Evolutionary conservation across 1,140 invertebrate species (phyloP).

Genomic region (Mactra quadrangularis): DNA sequence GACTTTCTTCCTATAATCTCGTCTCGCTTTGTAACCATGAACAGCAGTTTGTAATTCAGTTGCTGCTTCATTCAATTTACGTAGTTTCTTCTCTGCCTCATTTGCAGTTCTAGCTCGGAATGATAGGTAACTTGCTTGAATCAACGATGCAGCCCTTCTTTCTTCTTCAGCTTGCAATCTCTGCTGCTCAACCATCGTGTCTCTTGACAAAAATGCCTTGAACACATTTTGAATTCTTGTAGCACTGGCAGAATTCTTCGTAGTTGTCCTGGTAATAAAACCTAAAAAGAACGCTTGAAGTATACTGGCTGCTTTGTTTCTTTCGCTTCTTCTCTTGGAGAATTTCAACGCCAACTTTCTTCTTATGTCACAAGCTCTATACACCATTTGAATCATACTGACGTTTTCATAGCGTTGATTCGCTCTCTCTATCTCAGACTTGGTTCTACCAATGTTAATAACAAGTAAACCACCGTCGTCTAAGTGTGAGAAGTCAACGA

Average conservation of each 20-base stretch:
- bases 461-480: conserved; percentile 26
- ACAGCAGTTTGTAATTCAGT: conserved; percentile 7
- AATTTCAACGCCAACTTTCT: conserved; percentile 23
- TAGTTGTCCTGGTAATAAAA: conserved; percentile 5
- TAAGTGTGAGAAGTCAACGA: conserved; percentile 13
- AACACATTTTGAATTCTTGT: conserved; percentile 44
- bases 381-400: conserved; percentile 40
- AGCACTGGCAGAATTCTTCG: background rate
- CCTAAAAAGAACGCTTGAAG: conserved; percentile 40
- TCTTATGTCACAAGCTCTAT: conserved; percentile 49
- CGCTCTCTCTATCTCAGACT: conserved; percentile 56
- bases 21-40: conserved; percentile 15
- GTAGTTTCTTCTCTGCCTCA: conserved; percentile 31
- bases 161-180: conserved; percentile 10
- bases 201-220: conserved; percentile 29
- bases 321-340: conserved; percentile 16
- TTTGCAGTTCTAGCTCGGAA: conserved; percentile 24
- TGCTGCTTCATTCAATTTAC: conserved; percentile 27
- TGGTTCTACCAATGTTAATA: conserved; percentile 52
- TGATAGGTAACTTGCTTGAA: conserved; percentile 15
- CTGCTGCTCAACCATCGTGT: conserved; percentile 27
- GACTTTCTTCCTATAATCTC: conserved; percentile 1
- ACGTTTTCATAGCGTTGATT: conserved; percentile 18
- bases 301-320: conserved; percentile 43
- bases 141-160: conserved; percentile 21